These are phyloP conservation scores for Sepiola atlantica DNA, from an alignment of 2,888 invertebrate species.

Conservation along the genomic window DNA sequence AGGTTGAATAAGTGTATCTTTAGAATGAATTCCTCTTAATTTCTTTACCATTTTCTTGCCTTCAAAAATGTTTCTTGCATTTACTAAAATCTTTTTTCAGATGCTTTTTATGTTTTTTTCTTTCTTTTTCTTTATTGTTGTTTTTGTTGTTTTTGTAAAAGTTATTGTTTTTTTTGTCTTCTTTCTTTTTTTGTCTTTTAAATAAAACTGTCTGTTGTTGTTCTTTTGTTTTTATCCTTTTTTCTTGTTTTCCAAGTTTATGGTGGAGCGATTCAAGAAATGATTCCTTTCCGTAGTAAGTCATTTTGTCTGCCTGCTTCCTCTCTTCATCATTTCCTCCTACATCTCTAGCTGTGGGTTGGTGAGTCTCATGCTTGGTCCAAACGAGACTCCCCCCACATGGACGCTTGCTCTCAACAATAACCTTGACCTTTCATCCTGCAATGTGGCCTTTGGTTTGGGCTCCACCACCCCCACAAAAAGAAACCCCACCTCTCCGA, in stretches of 20 bases:
- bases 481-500: neutral
- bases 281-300: slow-evolving; percentile 75
- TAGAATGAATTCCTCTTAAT: too few species aligned
- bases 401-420: neutral
- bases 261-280: slow-evolving; percentile 73
- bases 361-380: neutral
- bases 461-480: neutral
- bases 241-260: slow-evolving; percentile 62
- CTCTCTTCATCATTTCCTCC: neutral
- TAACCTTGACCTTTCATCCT: neutral
- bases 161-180: neutral
- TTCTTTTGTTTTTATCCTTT: slow-evolving; percentile 49
- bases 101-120: neutral
- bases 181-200: neutral
- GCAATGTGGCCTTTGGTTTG: neutral
- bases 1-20: too few species aligned
- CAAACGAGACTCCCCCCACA: neutral
- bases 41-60: too few species aligned
- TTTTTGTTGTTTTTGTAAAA: neutral
- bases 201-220: neutral
- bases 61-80: neutral
- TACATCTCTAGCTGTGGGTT: neutral
- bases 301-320: slow-evolving; percentile 52
- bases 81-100: neutral
- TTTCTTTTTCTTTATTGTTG: neutral